These are phyloP conservation scores for Neuroscelio doddi DNA, from an alignment of 2,888 invertebrate species.

Conservation along the genomic window DNA sequence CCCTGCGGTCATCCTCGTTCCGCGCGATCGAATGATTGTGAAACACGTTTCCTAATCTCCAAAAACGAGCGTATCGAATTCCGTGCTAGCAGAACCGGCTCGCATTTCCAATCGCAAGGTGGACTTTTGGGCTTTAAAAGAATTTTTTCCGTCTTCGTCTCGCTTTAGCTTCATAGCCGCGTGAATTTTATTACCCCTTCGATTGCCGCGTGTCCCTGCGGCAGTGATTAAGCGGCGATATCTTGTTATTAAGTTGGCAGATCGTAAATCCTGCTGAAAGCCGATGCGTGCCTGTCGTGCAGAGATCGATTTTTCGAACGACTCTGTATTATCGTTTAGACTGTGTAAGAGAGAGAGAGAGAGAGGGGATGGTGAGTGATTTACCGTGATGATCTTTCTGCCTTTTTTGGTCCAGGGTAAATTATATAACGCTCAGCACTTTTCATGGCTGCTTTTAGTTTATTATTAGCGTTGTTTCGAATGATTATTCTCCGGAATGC, in stretches of 20 bases:
- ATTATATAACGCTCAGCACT: conserved; percentile 12
- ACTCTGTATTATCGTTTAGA: conserved; percentile 36
- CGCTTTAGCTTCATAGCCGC: background rate
- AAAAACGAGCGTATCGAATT: conserved; percentile 17
- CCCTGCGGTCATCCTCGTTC: conserved; percentile 8
- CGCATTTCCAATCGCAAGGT: no score
- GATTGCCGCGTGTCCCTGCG: conserved; percentile 25
- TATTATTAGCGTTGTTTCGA: no score
- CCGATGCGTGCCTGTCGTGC: conserved; percentile 38
- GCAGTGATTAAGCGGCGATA: conserved; percentile 54
- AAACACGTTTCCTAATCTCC: conserved; percentile 9
- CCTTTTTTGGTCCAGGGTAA: conserved; percentile 18
- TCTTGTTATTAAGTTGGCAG: conserved; percentile 47
- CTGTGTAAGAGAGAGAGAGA: no score
- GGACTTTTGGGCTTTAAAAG: background rate
- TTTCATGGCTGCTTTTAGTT: no score
- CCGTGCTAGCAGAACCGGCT: background rate
- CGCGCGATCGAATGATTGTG: conserved; percentile 12
- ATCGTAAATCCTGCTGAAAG: conserved; percentile 44
- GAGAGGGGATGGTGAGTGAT: conserved; percentile 22
- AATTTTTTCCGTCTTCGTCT: no score
- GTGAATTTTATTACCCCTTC: conserved; percentile 35
- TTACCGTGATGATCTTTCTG: conserved; percentile 32
- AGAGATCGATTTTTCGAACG: conserved; percentile 42
- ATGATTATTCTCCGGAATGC: no score